Evolutionary conservation across 2,797 vertebrate genomes (phyloP).

Genomic region (Anguilla megastoma): DNA sequence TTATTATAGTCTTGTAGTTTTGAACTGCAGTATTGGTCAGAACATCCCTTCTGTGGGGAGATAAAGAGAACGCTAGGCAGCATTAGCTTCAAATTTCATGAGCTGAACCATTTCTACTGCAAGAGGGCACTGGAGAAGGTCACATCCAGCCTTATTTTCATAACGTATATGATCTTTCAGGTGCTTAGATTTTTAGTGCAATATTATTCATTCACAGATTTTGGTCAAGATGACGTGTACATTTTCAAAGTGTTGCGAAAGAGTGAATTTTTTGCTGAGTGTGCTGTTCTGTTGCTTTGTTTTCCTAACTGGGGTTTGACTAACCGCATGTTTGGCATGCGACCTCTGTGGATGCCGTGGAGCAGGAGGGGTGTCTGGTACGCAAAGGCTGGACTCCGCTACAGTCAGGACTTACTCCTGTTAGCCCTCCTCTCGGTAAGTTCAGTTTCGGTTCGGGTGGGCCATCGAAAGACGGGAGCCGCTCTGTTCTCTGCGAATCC

Average conservation of each 20-base stretch:
- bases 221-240: background rate
- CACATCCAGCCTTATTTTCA: background rate
- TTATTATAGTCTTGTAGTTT: background rate
- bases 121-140: background rate
- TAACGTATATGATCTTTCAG: background rate
- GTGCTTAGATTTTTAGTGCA: background rate
- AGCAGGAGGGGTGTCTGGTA: constrained; percentile 85
- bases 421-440: constrained; percentile 81
- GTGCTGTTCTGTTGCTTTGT: constrained; percentile 26
- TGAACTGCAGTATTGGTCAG: background rate
- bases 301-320: constrained; percentile 55
- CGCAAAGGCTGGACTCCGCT: constrained; percentile 95
- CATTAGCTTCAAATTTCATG: background rate
- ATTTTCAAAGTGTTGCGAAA: background rate
- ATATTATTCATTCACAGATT: background rate
- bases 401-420: constrained; percentile 99
- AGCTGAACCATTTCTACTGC: background rate
- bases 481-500: background rate
- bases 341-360: constrained; percentile 66
- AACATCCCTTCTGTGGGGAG: background rate
- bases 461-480: background rate
- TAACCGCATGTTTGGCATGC: constrained; percentile 94
- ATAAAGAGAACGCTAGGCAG: background rate
- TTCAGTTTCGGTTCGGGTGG: constrained; percentile 45
- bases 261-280: constrained; percentile 23